phyloP scores from a whole-genome alignment of 2,797 vertebrate species.

The Xenops minutus region DNA sequence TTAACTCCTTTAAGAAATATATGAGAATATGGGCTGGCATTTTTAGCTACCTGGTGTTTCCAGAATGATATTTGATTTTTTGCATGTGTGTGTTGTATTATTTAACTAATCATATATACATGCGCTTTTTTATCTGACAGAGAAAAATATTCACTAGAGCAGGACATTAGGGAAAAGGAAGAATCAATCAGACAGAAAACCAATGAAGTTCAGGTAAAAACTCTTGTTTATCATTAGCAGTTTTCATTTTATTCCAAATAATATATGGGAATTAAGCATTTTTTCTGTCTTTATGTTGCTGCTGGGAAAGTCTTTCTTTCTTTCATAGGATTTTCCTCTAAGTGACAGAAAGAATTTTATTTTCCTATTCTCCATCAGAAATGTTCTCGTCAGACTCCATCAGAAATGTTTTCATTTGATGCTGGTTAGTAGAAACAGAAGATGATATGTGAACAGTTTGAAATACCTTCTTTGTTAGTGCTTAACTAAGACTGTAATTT shows the following conservation, averaged over 20 bases:
- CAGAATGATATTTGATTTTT: background rate
- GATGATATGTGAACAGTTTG: background rate
- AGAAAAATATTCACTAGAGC: constrained; percentile 93
- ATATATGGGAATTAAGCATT: background rate
- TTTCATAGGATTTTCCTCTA: background rate
- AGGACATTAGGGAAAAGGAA: constrained; percentile 95
- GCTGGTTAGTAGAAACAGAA: background rate
- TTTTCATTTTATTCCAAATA: background rate
- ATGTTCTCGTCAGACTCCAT: background rate
- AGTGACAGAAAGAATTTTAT: background rate
- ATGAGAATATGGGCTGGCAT: background rate
- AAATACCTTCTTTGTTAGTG: background rate
- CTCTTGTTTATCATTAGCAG: background rate
- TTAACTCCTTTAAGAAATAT: background rate
- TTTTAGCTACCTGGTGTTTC: background rate
- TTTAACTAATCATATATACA: background rate
- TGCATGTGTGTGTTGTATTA: background rate
- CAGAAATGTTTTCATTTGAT: background rate
- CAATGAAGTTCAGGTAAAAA: constrained; percentile 90
- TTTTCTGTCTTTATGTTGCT: background rate
- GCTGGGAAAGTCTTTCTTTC: background rate
- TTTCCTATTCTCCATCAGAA: background rate
- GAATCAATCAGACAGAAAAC: constrained; percentile 92
- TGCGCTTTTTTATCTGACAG: constrained; percentile 64
- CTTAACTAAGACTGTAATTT: background rate